These are phyloP conservation scores for Enteromius paludinosus DNA, from an alignment of 2,797 vertebrate species.

Conservation along the genomic window DNA sequence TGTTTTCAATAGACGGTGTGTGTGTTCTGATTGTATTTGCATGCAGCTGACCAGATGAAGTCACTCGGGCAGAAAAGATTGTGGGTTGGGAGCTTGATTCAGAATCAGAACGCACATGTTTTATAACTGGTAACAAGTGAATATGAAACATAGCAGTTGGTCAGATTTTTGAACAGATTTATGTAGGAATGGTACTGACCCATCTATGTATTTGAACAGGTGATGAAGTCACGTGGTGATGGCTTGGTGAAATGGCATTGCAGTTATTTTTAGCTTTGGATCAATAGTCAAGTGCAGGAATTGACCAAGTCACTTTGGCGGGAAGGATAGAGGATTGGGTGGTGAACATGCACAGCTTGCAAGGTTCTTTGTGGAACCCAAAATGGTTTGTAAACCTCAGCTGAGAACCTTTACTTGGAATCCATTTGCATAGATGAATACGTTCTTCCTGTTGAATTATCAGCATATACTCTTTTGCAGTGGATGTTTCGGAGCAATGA, in stretches of 20 bases:
- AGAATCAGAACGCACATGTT: neutral
- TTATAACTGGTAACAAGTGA: neutral
- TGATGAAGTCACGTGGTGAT: neutral
- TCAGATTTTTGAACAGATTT: neutral
- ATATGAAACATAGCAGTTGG: neutral
- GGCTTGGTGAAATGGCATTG: neutral
- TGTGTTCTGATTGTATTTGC: neutral
- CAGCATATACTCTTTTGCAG: neutral
- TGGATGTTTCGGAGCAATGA: neutral
- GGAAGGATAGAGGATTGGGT: neutral
- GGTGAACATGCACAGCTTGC: neutral
- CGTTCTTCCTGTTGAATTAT: neutral
- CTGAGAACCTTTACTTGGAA: neutral
- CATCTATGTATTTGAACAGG: neutral
- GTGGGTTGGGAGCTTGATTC: neutral
- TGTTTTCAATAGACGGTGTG: neutral
- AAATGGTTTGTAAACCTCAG: neutral
- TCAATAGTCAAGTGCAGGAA: neutral
- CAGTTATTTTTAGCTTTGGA: conserved; percentile 7
- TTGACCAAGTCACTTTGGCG: neutral
- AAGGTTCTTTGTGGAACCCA: neutral
- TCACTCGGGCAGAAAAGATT: conserved; percentile 76
- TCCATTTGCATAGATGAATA: neutral
- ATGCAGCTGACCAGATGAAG: neutral
- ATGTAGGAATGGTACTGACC: neutral